Evolutionary conservation across 2,888 invertebrate species (phyloP), one percentile per base, ranked within the genome.

Genomic region (Vesta saturnalis): DNA sequence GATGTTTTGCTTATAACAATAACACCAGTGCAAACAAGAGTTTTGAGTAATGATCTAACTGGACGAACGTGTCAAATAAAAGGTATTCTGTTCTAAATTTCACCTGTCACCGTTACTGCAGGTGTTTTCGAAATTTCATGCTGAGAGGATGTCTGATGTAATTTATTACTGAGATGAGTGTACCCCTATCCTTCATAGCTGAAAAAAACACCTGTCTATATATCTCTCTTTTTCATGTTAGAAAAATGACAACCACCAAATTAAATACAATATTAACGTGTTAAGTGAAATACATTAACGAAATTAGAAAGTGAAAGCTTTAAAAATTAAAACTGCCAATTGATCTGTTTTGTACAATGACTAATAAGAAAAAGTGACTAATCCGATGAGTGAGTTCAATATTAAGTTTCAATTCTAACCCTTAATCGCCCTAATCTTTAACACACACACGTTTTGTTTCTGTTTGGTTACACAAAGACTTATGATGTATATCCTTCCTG

Each of bases 81-180:
- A 64, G 56, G 60, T 58, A 61, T 49, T 47, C 23, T 39, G 70
- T 66, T 66, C 65, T 70, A 70, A 60, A 70, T 70, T 70, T 66
- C 70, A 70, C 66, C 70, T 70, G 70, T 70, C 70, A 63, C 56
- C 49, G 49, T 65, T 69, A 59, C 70, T 64, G 70, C 70, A 70
- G 70, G 70, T 70, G 70, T 63, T 63, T 62, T 58, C 35, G 60
- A 60, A 64, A 54, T 52, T 49, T 67, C 70, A 60, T 54, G 15
- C 68, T 23, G 61, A 52, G 60, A 67, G 65, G 39, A 72, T 49
- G 72, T 71, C 72, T 70, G 65, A 70, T 64, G 64, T 74, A 74
- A 74, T 74, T 74, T 72, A 74, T 74, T 67, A 63, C 61, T 47
- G 47, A 65, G 64, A 65, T 64, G 71, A 72, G 69, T 66, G 64